Base-by-base conservation (phyloP, 2,797 vertebrate genomes). In the Loris lydekkerianus region DNA sequence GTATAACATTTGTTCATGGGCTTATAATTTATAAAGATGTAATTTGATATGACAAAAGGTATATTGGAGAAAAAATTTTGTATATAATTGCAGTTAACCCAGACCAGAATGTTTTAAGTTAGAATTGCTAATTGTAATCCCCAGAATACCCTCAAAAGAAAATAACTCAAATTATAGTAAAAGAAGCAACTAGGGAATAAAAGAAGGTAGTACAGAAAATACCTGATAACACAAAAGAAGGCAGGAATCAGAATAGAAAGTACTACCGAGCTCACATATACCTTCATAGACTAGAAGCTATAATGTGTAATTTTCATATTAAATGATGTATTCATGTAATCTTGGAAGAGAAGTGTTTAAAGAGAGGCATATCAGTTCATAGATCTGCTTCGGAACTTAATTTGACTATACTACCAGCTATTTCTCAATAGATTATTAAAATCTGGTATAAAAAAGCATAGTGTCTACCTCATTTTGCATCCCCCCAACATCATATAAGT, bases 91-190 rank as follows among this genome's bases (percentile, higher is more conserved):
- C 77, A 53, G 80, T 76, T 70, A 23, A 89, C 83, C 76, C 11
- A 75, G 21, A 86, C 5, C 56, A 40, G 7, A 88, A 93, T 80
- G 43, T 89, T 96, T 97, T 63, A 91, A 43, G 5, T 78, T 91
- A 70, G 89, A 80, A 49, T 81, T 77, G 34, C 17, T 89, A 80
- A 76, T 84, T 92, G 1, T 72, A 77, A 82, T 93, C 84, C 86
- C 29, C 4, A 84, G 37, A 21, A 6, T n/a, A 72, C 37, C 20
- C 37, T 78, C 73, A 78, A 69, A 76, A 37, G 61, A 81, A 97
- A 88, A 37, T 73, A 91, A 85, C 37, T 61, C 8, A 92, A 83
- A 34, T 78, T 61, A 37, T 20, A 77, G 15, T 85, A 72, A 86
- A 82, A 88, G 53, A 76, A 91, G 61, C 4, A 73, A 78, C 25